Conservation (phyloP, 2,113 vertebrate species). For the Aldabrachelys gigantea region DNA sequence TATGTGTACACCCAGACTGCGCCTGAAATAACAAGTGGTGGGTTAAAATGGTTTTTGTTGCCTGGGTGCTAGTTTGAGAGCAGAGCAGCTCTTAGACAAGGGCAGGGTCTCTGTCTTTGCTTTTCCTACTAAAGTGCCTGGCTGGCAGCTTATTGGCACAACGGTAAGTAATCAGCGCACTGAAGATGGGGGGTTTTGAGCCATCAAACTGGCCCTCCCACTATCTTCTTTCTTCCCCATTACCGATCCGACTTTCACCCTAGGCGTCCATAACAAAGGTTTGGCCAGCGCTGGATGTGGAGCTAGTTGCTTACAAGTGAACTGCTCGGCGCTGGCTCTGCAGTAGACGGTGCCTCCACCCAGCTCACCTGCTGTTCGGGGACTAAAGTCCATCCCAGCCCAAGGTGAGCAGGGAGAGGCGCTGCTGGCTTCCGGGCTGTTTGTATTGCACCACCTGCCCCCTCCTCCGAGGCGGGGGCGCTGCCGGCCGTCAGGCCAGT, state of each 20-base stretch:
- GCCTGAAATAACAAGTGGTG: background rate
- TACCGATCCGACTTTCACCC: background rate
- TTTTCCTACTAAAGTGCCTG: background rate
- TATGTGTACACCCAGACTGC: background rate
- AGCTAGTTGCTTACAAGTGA: background rate
- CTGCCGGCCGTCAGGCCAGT: background rate
- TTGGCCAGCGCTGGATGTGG: too few species aligned
- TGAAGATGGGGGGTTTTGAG: too few species aligned
- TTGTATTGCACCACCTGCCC: background rate
- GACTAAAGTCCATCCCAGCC: background rate
- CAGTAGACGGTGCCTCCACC: background rate
- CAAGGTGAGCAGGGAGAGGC: background rate
- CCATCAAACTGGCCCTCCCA: too few species aligned
- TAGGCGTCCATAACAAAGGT: background rate
- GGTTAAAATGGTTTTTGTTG: background rate
- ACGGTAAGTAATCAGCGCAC: background rate
- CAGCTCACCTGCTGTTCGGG: background rate
- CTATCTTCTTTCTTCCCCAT: too few species aligned
- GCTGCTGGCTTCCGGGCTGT: background rate
- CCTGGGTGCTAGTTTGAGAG: background rate
- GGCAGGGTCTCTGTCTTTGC: background rate
- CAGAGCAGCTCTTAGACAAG: background rate
- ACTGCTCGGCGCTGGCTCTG: too few species aligned
- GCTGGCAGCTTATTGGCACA: background rate
- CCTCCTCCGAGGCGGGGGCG: background rate